A percentile compares a stretch with the other conserved stretches of the same genome.
Evolutionary conservation across 2,113 vertebrate genomes (phyloP).

Genomic region (Machaerirhynchus nigripectus): DNA sequence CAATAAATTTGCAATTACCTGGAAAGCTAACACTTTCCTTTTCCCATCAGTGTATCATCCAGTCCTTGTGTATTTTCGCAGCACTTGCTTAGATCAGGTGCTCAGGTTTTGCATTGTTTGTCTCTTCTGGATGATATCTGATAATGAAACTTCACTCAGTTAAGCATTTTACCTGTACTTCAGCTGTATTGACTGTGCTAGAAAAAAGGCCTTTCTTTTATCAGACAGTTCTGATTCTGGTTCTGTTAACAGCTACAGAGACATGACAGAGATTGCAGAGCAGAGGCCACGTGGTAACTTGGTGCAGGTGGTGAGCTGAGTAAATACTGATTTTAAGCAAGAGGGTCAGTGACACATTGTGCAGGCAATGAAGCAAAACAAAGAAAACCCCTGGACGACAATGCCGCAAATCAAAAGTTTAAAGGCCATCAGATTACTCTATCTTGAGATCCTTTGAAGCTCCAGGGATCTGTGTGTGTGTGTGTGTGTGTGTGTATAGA

Average conservation of each 20-base stretch:
- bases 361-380: slow-evolving; percentile 13
- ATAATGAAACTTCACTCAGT: not conserved
- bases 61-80: not conserved
- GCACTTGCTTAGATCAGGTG: not conserved
- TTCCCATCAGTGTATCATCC: not conserved
- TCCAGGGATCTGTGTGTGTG: not conserved
- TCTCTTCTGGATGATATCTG: not conserved
- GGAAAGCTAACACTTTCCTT: not conserved
- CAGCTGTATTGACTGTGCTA: not conserved
- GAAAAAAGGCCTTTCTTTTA: not conserved
- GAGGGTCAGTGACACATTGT: not conserved
- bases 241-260: not conserved
- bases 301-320: not conserved
- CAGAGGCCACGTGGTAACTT: not conserved
- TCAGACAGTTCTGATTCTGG: not conserved
- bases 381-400: not conserved
- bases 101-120: not conserved
- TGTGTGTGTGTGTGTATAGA: not conserved
- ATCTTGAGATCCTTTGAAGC: not conserved
- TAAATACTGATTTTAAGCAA: slow-evolving; percentile 18
- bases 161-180: not conserved
- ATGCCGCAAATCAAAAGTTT: not conserved
- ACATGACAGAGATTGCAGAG: not conserved
- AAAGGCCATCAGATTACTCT: not conserved
- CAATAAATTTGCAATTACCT: not conserved